Base-by-base conservation (phyloP, 1,140 invertebrate species). In the Drosophila pseudoananassae region DNA sequence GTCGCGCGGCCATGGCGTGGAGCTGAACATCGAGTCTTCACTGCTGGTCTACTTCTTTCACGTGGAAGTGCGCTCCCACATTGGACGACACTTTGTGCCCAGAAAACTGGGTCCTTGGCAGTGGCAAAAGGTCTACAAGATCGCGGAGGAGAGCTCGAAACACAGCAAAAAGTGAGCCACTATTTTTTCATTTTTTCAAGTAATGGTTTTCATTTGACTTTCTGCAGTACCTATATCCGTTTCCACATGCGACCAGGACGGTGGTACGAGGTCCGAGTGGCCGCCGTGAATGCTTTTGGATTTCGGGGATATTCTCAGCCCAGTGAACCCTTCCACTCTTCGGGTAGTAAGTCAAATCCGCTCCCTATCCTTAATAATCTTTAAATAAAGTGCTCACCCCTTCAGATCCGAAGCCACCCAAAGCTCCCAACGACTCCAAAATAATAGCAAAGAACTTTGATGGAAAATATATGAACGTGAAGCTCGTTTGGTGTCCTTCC, bases 221-320 rank as follows among this genome's bases (percentile, higher is more conserved):
- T n/a, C 69, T 66, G 31, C 51, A 92, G 75, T 59, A 92, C 93
- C 1, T 93, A 93, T 64, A 93, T 93, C 7, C 93, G 93, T 2
- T 92, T 95, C 8, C 93, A 93, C 12, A 88, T 96, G 46, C 94
- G 94, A 76, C 95, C 95, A 0, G 96, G 95, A 14, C 93, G 94
- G 14, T 96, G 95, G 95, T 97, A 96, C 89, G 94, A 96, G 78
- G 95, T 96, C 78, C 93, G 96, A 25, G 94, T 96, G 2, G 95
- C 95, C 0, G 94, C 95, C 1, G 93, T 97, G 0, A 96, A 94
- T 83, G 93, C 93, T 1, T 93, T 94, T 63, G 96, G 96, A 0
- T 95, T 95, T 0, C 91, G 93, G 55, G 96, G 95, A 4, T 96
- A 94, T 79, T 96, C 95, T 0, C 82, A 92, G 12, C 93, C 93